Evolutionary conservation across 1,140 invertebrate species (phyloP).

Genomic region (Stegodyphus mimosarum): DNA sequence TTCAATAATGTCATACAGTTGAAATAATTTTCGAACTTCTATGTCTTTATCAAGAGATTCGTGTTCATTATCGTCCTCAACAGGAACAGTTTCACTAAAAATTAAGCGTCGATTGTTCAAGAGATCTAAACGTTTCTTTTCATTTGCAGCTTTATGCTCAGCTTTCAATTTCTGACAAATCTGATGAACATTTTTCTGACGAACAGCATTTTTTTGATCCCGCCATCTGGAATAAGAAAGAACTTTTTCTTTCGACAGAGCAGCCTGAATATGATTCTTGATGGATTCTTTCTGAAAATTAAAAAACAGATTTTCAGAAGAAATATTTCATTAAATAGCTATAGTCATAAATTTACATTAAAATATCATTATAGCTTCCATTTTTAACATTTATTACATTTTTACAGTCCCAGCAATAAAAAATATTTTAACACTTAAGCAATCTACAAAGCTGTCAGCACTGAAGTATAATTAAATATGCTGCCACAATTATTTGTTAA

Average conservation of each 20-base stretch:
- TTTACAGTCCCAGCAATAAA: too few species aligned
- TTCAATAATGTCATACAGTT: constrained; percentile 59
- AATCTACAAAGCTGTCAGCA: too few species aligned
- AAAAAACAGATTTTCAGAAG: background rate
- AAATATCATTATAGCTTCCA: too few species aligned
- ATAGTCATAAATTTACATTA: too few species aligned
- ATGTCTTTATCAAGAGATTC: background rate
- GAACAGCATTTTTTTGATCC: constrained; percentile 12
- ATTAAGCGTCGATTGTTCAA: constrained; percentile 39
- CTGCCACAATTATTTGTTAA: too few species aligned
- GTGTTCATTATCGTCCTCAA: background rate
- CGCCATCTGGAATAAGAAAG: constrained; percentile 16
- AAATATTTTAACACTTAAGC: too few species aligned
- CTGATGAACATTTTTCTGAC: constrained; percentile 1
- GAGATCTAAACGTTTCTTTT: constrained; percentile 35
- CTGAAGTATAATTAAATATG: too few species aligned
- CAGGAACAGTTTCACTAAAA: constrained; percentile 22
- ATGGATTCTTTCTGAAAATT: constrained; percentile 33
- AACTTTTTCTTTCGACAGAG: constrained; percentile 16
- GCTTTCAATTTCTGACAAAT: constrained; percentile 2
- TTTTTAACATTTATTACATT: too few species aligned
- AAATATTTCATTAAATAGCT: too few species aligned
- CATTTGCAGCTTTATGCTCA: constrained; percentile 30
- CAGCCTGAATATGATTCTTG: constrained; percentile 40
- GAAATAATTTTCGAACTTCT: constrained; percentile 49